These are phyloP conservation scores for Carcina quercana DNA, from an alignment of 2,888 invertebrate genomes.

Conservation along the genomic window DNA sequence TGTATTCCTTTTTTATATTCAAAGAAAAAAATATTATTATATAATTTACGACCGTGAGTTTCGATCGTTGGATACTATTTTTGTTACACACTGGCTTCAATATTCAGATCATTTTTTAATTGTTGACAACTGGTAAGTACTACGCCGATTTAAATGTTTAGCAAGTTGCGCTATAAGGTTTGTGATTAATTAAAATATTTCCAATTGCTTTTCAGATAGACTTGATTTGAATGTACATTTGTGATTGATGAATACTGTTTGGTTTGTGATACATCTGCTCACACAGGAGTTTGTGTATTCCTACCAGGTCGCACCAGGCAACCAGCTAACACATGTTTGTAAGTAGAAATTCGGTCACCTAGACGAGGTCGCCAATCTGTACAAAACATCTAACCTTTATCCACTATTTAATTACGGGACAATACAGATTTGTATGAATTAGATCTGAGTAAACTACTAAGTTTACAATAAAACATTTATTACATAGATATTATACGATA, in stretches of 20 bases:
- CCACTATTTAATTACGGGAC: constrained; percentile 58
- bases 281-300: too few relatives aligned
- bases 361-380: constrained; percentile 71
- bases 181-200: constrained; percentile 6
- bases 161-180: neutral
- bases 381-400: constrained; percentile 61
- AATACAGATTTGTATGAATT: constrained; percentile 64
- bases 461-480: constrained; percentile 70
- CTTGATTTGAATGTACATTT: too few relatives aligned
- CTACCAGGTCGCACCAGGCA: too few relatives aligned
- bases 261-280: too few relatives aligned
- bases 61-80: too few relatives aligned
- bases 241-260: too few relatives aligned
- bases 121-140: constrained; percentile 47
- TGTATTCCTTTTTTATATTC: too few relatives aligned
- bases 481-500: constrained; percentile 59
- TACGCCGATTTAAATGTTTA: constrained; percentile 22
- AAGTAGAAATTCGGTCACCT: constrained; percentile 68
- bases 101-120: too few relatives aligned
- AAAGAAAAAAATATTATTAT: too few relatives aligned
- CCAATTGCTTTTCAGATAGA: constrained; percentile 35
- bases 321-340: too few relatives aligned
- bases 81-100: too few relatives aligned
- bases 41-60: too few relatives aligned
- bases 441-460: constrained; percentile 63